A percentile compares a stretch with the other conserved stretches of the same genome.
phyloP scores from a whole-genome alignment of 2,113 vertebrate genomes.

The Paracanthobrama guichenoti region DNA sequence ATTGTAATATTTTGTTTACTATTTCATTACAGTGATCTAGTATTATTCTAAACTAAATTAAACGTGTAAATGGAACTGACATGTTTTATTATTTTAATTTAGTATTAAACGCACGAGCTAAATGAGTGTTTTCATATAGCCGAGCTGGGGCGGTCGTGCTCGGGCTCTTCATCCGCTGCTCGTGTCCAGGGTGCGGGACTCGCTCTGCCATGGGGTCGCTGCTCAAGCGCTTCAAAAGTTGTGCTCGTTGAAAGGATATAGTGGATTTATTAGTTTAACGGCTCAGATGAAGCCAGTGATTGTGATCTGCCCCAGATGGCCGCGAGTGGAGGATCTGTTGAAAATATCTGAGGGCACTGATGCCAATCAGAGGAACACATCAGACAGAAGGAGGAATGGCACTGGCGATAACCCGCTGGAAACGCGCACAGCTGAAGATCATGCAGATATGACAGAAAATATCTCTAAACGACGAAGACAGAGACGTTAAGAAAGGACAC shows the following conservation, averaged over 20 bases:
- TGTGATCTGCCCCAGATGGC: slow-evolving; percentile 91
- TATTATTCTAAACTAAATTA: not conserved
- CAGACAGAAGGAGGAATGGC: slow-evolving; percentile 82
- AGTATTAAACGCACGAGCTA: not conserved
- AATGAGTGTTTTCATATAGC: not conserved
- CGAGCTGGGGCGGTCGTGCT: not conserved
- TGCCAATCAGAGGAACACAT: slow-evolving; percentile 87
- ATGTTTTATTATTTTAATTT: not conserved
- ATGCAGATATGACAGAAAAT: slow-evolving; percentile 79
- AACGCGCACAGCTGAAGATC: slow-evolving; percentile 73
- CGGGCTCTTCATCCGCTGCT: not conserved
- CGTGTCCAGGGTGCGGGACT: not conserved
- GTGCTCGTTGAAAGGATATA: slow-evolving; percentile 64
- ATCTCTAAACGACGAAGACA: slow-evolving; percentile 72
- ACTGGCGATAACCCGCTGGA: slow-evolving; percentile 89
- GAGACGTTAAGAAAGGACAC: slow-evolving; percentile 71
- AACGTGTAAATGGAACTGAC: not conserved
- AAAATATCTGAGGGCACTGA: slow-evolving; percentile 87
- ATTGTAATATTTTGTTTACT: not conserved
- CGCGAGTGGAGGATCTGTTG: slow-evolving; percentile 85
- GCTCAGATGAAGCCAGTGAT: slow-evolving; percentile 84
- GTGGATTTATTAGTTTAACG: slow-evolving; percentile 80
- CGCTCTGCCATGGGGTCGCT: slow-evolving; percentile 64
- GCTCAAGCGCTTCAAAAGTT: slow-evolving; percentile 65
- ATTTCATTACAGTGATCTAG: not conserved